A percentile compares a stretch with the other conserved stretches of the same genome.
Evolutionary conservation across 1,140 invertebrate genomes (phyloP).

Genomic region (Zaprionus africanus): DNA sequence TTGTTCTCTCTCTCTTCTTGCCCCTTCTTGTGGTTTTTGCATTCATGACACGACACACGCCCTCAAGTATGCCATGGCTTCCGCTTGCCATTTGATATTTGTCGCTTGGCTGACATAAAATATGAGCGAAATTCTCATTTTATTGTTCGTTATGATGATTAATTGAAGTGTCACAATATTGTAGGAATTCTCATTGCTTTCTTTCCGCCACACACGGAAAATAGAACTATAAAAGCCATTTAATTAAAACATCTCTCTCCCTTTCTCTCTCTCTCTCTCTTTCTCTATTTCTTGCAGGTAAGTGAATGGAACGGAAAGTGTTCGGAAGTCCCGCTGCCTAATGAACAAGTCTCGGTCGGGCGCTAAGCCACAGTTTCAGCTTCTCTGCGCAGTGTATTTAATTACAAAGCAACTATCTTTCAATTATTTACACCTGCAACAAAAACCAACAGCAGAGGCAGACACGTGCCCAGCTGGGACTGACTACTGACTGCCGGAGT

Average conservation of each 20-base stretch:
- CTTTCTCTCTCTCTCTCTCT: slow-evolving; percentile 4
- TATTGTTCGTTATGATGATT: slow-evolving; percentile 78
- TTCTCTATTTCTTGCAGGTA: slow-evolving; percentile 57
- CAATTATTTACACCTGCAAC: slow-evolving; percentile 83
- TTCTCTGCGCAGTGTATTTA: slow-evolving; percentile 63
- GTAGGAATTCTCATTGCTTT: slow-evolving; percentile 66
- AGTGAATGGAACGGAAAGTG: slow-evolving; percentile 44
- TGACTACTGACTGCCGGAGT: not conserved
- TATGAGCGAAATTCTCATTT: slow-evolving; percentile 57
- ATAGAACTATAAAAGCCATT: slow-evolving; percentile 45
- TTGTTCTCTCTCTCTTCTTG: slow-evolving; percentile 12
- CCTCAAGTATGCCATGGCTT: slow-evolving; percentile 65
- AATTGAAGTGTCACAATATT: slow-evolving; percentile 77
- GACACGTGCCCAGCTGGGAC: slow-evolving; percentile 36
- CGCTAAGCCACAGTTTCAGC: slow-evolving; percentile 20
- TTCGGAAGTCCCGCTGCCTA: slow-evolving; percentile 68
- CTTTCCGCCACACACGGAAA: not conserved
- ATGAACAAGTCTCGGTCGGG: slow-evolving; percentile 61
- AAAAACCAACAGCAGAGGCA: slow-evolving; percentile 61
- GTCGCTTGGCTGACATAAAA: slow-evolving; percentile 58
- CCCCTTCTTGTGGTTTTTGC: slow-evolving; percentile 53
- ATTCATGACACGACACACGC: slow-evolving; percentile 78
- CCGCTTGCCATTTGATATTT: slow-evolving; percentile 56
- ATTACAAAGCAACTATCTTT: slow-evolving; percentile 84
- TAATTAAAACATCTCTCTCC: slow-evolving; percentile 69